phyloP scores from a whole-genome alignment of 2,113 vertebrate species.

The Anoura caudifer region DNA sequence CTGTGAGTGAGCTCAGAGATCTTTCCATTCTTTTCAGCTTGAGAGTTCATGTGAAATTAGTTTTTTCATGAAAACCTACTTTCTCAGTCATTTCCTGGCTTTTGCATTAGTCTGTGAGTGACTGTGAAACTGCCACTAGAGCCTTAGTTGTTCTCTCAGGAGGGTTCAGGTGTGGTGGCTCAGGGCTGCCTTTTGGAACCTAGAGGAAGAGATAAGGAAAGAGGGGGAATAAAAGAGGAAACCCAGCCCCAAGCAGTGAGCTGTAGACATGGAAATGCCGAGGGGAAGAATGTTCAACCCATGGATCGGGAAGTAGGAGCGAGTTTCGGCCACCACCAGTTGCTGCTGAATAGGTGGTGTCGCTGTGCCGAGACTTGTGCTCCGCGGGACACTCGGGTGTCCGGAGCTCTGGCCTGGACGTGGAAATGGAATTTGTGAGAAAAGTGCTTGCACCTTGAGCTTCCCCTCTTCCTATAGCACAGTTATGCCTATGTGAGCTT shows the following conservation, averaged over 20 bases:
- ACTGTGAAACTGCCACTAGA: not conserved
- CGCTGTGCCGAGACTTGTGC: not conserved
- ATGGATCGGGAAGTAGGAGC: not conserved
- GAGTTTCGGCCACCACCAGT: not conserved
- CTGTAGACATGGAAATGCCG: not conserved
- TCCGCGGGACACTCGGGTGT: not conserved
- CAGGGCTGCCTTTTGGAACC: not conserved
- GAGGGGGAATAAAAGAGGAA: not conserved
- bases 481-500: not conserved
- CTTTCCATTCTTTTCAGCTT: not conserved
- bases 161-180: not conserved
- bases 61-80: not conserved
- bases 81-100: not conserved
- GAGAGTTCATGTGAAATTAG: not conserved
- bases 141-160: not conserved
- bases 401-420: not conserved
- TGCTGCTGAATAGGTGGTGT: not conserved
- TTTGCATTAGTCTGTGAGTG: not conserved
- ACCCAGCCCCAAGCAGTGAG: not conserved
- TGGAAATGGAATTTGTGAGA: not conserved
- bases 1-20: not conserved
- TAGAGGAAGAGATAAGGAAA: not conserved
- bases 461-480: not conserved
- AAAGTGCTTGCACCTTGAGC: not conserved
- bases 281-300: not conserved